Base-by-base conservation (phyloP, 2,888 invertebrate genomes). In the Crematogaster levior region DNA sequence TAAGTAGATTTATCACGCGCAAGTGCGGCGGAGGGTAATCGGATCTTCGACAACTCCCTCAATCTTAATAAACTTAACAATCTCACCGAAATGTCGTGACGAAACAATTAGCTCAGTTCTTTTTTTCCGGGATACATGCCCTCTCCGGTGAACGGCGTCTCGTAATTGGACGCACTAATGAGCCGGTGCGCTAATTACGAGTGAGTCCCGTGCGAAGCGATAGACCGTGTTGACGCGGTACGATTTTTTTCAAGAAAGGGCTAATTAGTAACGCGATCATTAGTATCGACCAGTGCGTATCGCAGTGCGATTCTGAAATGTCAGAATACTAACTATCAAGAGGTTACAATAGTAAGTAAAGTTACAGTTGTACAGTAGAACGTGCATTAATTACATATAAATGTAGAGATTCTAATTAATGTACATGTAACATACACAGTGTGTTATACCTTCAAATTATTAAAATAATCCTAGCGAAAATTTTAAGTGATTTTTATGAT, bases 1-100 rank as follows among this genome's bases (percentile, higher is more conserved):
- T 83, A 83, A 88, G 86, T 81, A 82, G 88, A 88, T 88, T 88
- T 84, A 82, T 81, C 72, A 70, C 53, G 86, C 68, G 82, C 85
- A 73, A 58, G 21, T 65, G 77, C 63, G 65, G 66, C 82, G 34
- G 37, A 61, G 40, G 40, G 34, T 77, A 82, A 82, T 82, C 46
- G 82, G 56, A 82, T 82, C 77, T 82, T 77, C 73, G 82, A 82
- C 60, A 68, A 72, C 83, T 65, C 75, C 1, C 30, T 34, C 77
- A 61, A 73, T 82, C 70, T 60, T 72, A 53, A 56, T 79, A 56
- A 68, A 70, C 70, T 66, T 24, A 60, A 65, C 75, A 86, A 81
- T 79, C 82, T 43, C 60, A 46, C 51, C 21, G 85, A 82, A 74
- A 73, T 61, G 74, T 74, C 75, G 48, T 18, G 65, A 79, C 43